Evolutionary conservation across 2,888 invertebrate genomes (phyloP).

Genomic region (Apeira syringaria): DNA sequence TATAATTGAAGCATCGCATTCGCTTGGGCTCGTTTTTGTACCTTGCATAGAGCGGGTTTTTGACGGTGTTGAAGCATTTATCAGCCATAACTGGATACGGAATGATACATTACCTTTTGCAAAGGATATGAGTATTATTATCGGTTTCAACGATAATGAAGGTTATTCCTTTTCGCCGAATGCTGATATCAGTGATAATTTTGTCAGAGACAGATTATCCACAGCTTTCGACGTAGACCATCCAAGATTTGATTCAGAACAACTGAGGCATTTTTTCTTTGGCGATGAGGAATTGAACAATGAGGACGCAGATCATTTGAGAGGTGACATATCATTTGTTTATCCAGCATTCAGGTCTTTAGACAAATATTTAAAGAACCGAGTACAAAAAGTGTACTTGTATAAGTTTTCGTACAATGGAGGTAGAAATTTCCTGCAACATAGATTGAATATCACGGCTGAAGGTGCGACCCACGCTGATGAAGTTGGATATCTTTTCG

Average conservation of each 20-base stretch:
- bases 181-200: not conserved
- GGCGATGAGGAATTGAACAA: constrained; percentile 44
- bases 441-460: constrained; percentile 33
- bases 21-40: constrained; percentile 30
- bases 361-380: constrained; percentile 4
- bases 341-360: constrained; percentile 33
- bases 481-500: constrained; percentile 49
- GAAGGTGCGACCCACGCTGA: constrained; percentile 44
- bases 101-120: not conserved
- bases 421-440: constrained; percentile 45
- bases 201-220: not conserved
- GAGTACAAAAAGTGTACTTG: constrained; percentile 36
- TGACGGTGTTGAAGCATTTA: constrained; percentile 39
- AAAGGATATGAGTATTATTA: constrained; percentile 40
- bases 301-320: constrained; percentile 35
- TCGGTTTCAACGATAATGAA: constrained; percentile 46
- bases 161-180: not conserved
- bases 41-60: constrained; percentile 51
- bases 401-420: constrained; percentile 58
- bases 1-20: constrained; percentile 38
- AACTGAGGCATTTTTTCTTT: constrained; percentile 49
- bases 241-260: constrained; percentile 26
- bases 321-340: constrained; percentile 43
- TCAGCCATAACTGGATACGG: constrained; percentile 23
- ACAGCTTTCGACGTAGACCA: constrained; percentile 36